Evolutionary conservation across 2,113 vertebrate genomes (phyloP).

Genomic region (Henicopernis longicauda): DNA sequence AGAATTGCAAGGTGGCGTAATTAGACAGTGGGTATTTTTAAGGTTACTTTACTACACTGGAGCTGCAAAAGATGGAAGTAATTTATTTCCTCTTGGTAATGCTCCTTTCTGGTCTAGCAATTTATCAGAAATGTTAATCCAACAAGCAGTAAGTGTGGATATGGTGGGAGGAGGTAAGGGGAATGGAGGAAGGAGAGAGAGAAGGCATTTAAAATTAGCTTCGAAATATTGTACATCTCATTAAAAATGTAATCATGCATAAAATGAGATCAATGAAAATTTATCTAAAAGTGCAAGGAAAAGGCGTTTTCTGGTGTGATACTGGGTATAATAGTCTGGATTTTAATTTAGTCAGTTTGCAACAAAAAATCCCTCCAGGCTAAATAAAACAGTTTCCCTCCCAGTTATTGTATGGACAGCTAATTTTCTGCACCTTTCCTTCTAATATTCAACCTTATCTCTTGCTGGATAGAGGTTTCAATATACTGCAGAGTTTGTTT

Average conservation of each 20-base stretch:
- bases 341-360: slow-evolving; percentile 92
- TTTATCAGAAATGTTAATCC: slow-evolving; percentile 86
- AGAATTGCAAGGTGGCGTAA: slow-evolving; percentile 70
- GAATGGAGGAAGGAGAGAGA: slow-evolving; percentile 56
- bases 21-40: slow-evolving; percentile 72
- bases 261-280: slow-evolving; percentile 96
- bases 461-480: slow-evolving; percentile 74
- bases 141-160: slow-evolving; percentile 64
- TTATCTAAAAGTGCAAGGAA: slow-evolving; percentile 88
- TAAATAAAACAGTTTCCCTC: slow-evolving; percentile 82
- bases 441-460: slow-evolving; percentile 83
- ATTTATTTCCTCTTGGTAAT: slow-evolving; percentile 78
- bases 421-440: slow-evolving; percentile 82
- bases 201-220: slow-evolving; percentile 85
- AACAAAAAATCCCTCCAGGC: slow-evolving; percentile 85
- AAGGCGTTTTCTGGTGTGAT: slow-evolving; percentile 85
- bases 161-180: slow-evolving; percentile 17
- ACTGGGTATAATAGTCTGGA: slow-evolving; percentile 89
- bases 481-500: slow-evolving; percentile 81
- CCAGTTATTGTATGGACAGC: slow-evolving; percentile 83
- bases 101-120: slow-evolving; percentile 77
- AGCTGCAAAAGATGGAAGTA: slow-evolving; percentile 67
- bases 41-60: slow-evolving; percentile 61
- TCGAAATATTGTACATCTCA: slow-evolving; percentile 88
- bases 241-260: slow-evolving; percentile 96